Conservation (phyloP, 2,113 vertebrate genomes). For the Cephalopholis sonnerati region DNA sequence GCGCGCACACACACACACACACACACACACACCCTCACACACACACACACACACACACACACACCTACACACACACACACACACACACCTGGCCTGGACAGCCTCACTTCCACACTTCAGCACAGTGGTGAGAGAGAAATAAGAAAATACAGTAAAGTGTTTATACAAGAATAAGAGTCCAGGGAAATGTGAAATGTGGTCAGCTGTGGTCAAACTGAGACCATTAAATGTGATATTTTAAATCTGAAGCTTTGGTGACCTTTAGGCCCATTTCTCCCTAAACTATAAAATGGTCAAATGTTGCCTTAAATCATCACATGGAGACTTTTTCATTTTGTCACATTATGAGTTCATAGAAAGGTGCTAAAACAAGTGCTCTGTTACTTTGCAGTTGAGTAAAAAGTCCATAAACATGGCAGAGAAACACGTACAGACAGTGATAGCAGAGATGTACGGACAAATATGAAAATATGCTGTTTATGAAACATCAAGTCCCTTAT, state of each 20-base stretch:
- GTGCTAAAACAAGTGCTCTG: constrained; percentile 67
- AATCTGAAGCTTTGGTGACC: not conserved
- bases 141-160: constrained; percentile 19
- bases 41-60: constrained; percentile 1
- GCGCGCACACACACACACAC: not conserved
- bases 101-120: not conserved
- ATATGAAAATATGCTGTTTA: constrained; percentile 62
- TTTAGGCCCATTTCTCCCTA: not conserved
- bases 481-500: constrained; percentile 45
- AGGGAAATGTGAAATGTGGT: constrained; percentile 7
- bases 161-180: constrained; percentile 28
- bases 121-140: not conserved
- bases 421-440: constrained; percentile 18
- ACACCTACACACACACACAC: constrained; percentile 9
- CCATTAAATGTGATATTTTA: not conserved
- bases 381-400: constrained; percentile 39
- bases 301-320: constrained; percentile 1
- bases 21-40: not conserved
- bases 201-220: not conserved
- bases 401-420: constrained; percentile 6
- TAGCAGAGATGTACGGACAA: constrained; percentile 13
- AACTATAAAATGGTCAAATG: not conserved
- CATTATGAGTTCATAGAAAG: constrained; percentile 45
- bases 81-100: not conserved
- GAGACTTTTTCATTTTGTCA: not conserved